Evolutionary conservation across 2,797 vertebrate species (phyloP).

Genomic region (Lates japonicus): DNA sequence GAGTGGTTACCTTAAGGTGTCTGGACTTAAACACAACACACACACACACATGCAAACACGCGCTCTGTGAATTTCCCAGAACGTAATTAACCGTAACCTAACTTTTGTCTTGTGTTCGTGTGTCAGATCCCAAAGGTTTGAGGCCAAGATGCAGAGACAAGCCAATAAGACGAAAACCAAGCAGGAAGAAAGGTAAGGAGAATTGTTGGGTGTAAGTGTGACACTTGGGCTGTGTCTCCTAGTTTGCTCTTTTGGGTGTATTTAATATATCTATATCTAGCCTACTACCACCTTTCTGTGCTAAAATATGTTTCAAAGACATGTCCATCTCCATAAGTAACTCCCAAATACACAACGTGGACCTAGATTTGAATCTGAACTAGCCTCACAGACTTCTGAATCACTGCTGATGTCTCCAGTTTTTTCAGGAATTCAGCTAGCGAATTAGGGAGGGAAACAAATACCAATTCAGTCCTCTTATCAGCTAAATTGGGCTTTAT

Average conservation of each 20-base stretch:
- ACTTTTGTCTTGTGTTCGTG: conserved; percentile 41
- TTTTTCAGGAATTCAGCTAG: not conserved
- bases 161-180: conserved; percentile 85
- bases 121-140: conserved; percentile 83
- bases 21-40: not conserved
- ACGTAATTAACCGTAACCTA: not conserved
- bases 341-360: not conserved
- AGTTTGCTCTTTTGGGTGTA: conserved; percentile 6
- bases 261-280: not conserved
- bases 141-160: conserved; percentile 86
- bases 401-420: no score
- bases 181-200: conserved; percentile 92
- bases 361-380: not conserved
- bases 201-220: not conserved
- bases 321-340: not conserved
- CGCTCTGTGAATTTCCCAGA: not conserved
- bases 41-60: not conserved
- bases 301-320: not conserved
- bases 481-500: not conserved
- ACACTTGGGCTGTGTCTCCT: not conserved
- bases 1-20: conserved; percentile 3
- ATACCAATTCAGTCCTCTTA: not conserved
- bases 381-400: not conserved
- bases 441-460: not conserved
- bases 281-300: not conserved